Conservation (phyloP, 2,797 vertebrate species). For the Limnodromus scolopaceus region DNA sequence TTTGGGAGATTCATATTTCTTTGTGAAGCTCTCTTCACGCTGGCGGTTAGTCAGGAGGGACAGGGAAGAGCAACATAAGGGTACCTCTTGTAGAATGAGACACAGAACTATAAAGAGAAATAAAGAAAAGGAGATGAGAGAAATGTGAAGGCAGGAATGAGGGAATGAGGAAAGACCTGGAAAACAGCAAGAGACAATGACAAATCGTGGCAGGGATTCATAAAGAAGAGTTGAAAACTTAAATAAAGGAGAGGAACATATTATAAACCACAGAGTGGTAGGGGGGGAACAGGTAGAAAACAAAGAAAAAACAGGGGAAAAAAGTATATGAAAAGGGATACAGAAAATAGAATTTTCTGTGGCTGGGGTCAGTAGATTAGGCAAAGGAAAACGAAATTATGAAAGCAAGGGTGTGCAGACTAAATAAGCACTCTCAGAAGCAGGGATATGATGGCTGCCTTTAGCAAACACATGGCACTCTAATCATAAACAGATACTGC, state of each 20-base stretch:
- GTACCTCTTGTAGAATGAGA: not conserved
- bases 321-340: not conserved
- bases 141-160: not conserved
- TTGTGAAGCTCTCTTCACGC: not conserved
- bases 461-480: not conserved
- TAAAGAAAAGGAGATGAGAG: not conserved
- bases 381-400: not conserved
- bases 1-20: not conserved
- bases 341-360: not conserved
- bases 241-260: not conserved
- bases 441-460: rapidly evolving
- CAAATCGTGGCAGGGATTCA: not conserved
- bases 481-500: not conserved
- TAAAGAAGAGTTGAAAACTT: not conserved
- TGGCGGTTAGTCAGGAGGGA: not conserved
- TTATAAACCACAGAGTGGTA: not conserved
- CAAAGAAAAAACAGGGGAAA: not conserved
- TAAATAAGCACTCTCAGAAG: not conserved
- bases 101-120: not conserved
- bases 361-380: not conserved
- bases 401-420: not conserved
- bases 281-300: not conserved
- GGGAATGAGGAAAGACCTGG: not conserved
- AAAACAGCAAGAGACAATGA: not conserved
- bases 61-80: not conserved